Conservation (phyloP, 2,888 invertebrate genomes). For the Aelia acuminata region DNA sequence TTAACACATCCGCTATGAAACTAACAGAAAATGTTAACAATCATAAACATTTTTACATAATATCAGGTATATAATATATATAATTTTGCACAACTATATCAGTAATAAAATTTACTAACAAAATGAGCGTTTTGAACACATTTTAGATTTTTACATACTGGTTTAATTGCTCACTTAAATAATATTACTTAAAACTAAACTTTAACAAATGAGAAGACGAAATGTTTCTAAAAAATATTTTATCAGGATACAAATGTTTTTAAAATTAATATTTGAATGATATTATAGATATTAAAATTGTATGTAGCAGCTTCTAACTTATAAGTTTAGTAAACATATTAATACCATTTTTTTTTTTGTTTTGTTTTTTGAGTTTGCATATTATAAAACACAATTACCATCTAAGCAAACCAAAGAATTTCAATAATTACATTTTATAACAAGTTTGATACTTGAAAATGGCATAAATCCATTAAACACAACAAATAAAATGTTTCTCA, state of each 20-base stretch:
- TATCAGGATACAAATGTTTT: not conserved
- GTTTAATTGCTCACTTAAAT: not conserved
- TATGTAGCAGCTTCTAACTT: too few species aligned
- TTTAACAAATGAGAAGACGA: not conserved
- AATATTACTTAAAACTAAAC: not conserved
- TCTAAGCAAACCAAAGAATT: not conserved
- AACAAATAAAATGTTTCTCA: not conserved
- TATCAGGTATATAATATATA: not conserved
- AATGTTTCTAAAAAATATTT: not conserved
- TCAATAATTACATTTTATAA: not conserved
- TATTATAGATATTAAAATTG: too few species aligned
- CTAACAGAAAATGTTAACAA: not conserved
- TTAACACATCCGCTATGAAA: not conserved
- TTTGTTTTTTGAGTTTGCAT: not conserved
- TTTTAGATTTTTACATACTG: not conserved
- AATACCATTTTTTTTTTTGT: too few species aligned
- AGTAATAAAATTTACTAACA: not conserved
- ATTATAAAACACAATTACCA: not conserved
- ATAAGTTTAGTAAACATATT: too few species aligned
- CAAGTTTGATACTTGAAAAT: not conserved
- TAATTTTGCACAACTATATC: not conserved
- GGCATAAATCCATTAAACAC: not conserved
- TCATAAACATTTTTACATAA: not conserved
- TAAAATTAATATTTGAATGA: not conserved
- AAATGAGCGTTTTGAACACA: constrained; percentile 21